phyloP scores from a whole-genome alignment of 92 coral and sea anemone species.

The Phenganax subtilis region DNA sequence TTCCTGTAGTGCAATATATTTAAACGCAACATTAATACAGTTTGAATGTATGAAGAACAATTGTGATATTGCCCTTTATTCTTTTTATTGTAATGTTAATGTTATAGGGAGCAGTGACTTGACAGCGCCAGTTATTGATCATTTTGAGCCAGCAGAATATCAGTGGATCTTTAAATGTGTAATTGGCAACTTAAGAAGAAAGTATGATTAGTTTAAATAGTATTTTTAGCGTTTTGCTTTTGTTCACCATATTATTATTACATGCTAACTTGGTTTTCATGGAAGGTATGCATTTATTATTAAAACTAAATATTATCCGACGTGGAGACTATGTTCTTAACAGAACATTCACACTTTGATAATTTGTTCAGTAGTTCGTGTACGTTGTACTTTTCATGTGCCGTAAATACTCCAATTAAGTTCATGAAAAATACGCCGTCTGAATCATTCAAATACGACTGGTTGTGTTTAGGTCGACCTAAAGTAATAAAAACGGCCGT shows the following conservation, averaged over 20 bases:
- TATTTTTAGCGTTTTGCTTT: neutral
- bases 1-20: conserved; percentile 14
- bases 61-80: neutral
- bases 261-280: neutral
- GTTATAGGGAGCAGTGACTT: neutral
- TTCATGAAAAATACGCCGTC: too few species aligned
- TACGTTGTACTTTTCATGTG: too few species aligned
- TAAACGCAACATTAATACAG: neutral
- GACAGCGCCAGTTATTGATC: neutral
- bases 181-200: neutral
- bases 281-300: neutral
- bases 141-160: neutral
- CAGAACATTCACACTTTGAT: too few species aligned
- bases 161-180: neutral
- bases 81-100: neutral
- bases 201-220: neutral
- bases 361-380: too few species aligned
- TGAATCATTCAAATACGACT: too few species aligned
- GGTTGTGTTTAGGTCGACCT: too few species aligned
- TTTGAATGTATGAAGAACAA: neutral
- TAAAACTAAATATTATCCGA: too few species aligned
- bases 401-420: too few species aligned
- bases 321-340: too few species aligned
- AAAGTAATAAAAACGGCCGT: too few species aligned
- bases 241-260: neutral